Evolutionary conservation across 2,888 invertebrate genomes (phyloP), one percentile per base, ranked within the genome.

Genomic region (Andrena trimmerana): DNA sequence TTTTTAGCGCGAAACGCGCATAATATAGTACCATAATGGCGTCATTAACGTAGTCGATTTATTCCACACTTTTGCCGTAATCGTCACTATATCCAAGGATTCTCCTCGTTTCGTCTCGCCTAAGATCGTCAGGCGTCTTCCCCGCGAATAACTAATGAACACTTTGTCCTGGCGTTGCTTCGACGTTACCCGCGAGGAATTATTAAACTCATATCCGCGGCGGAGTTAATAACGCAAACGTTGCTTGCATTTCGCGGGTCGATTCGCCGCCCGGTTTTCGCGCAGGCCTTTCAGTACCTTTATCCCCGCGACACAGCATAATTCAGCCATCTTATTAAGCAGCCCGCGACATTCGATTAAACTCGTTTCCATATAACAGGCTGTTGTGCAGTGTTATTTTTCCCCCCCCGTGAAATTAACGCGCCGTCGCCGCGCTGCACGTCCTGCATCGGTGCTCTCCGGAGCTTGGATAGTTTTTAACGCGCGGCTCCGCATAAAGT

Each of bases 301-400:
- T 75, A 48, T 48, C 48, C 48, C 48, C 13, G 57, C 31, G 24
- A 31, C 36, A 65, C 42, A 29, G 10, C 36, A 29, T 70, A 70
- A 79, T 52, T 80, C 80, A 60, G 31, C 33, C 78, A 60, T 60
- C 72, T 78, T 78, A 78, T 72, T 72, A 78, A 72, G 27, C 52
- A 31, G 20, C 59, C 16, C 31, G 31, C 24, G 60, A 62, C 36
- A 62, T 13, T 52, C 50, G 36, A 66, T 72, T 67, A 50, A 67
- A 29, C 20, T 42, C 13, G 59, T 60, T 72, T 63, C 52, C 54
- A 36, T 52, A 42, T 16, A 24, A 52, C 59, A 20, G n/a, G 7
- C 60, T 29, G 50, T 24, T 24, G 54, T 42, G 62, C 73, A 20
- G 54, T 78, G 54, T 52, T 31, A 16, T 27, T 36, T 54, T 60